phyloP scores from a whole-genome alignment of 92 coral and sea anemone species.

The Paragorgia papillata region DNA sequence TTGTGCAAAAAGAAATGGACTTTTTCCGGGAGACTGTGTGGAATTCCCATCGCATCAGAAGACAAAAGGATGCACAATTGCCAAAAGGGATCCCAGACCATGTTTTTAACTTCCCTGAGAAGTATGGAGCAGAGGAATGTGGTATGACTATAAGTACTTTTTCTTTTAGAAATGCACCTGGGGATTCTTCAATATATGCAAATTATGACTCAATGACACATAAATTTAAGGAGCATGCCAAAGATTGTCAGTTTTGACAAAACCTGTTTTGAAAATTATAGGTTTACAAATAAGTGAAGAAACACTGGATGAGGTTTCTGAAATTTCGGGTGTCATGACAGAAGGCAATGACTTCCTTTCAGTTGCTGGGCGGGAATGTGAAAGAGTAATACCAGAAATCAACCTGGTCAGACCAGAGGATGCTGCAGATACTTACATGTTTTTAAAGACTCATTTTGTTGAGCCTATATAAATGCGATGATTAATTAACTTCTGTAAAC shows the following conservation, averaged over 20 bases:
- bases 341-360: slow-evolving; percentile 57
- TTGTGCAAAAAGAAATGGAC: slow-evolving; percentile 26
- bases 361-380: slow-evolving; percentile 58
- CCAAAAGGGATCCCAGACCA: slow-evolving; percentile 21
- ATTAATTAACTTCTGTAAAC: too few species aligned
- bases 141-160: too few species aligned
- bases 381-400: slow-evolving; percentile 57
- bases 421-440: slow-evolving; percentile 63
- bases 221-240: too few species aligned
- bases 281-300: slow-evolving; percentile 25
- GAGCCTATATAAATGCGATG: neutral
- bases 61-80: slow-evolving; percentile 14
- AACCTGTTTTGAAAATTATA: neutral
- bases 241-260: too few species aligned
- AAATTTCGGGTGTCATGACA: slow-evolving; percentile 56
- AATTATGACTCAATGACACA: too few species aligned
- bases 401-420: slow-evolving; percentile 54
- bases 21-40: slow-evolving; percentile 18
- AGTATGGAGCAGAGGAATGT: slow-evolving; percentile 12
- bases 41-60: slow-evolving; percentile 27
- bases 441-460: slow-evolving; percentile 58
- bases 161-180: too few species aligned
- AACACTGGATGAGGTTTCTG: slow-evolving; percentile 59
- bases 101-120: too few species aligned
- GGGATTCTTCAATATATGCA: neutral